Conservation (phyloP, 53 echinoderm and acorn worm genomes). For the Luidia sarsii region DNA sequence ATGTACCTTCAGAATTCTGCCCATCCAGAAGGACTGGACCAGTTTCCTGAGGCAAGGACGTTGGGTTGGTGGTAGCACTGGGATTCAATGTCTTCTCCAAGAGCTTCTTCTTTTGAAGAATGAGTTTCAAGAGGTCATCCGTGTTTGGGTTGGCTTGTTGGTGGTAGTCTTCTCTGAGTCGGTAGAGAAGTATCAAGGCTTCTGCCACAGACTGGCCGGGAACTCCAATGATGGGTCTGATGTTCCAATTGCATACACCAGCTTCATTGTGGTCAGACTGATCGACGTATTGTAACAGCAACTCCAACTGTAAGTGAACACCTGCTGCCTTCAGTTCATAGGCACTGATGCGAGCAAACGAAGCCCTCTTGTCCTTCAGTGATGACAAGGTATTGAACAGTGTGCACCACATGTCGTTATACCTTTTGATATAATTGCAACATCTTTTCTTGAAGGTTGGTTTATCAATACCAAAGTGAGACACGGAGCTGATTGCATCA, state of each 20-base stretch:
- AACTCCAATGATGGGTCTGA: slow-evolving; percentile 26
- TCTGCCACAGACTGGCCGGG: slow-evolving; percentile 13
- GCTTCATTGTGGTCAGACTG: slow-evolving; percentile 4
- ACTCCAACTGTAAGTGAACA: slow-evolving; percentile 40
- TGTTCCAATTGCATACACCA: slow-evolving; percentile 11
- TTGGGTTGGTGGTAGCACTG: no score
- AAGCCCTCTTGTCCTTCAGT: not conserved
- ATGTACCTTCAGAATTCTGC: no score
- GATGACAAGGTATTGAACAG: slow-evolving; percentile 1
- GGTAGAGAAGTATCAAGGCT: slow-evolving; percentile 4
- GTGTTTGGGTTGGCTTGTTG: not conserved
- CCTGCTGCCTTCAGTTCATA: slow-evolving; percentile 16
- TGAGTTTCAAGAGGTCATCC: not conserved
- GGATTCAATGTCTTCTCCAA: slow-evolving; percentile 1
- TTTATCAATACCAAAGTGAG: not conserved
- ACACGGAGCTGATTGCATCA: not conserved
- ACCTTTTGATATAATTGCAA: not conserved
- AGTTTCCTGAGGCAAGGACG: no score
- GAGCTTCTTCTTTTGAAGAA: not conserved
- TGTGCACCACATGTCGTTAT: slow-evolving; percentile 11
- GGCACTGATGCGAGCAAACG: not conserved
- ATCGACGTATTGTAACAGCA: not conserved
- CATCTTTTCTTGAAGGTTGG: not conserved
- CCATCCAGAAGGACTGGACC: no score
- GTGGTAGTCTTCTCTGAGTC: slow-evolving; percentile 8